Evolutionary conservation across 2,113 vertebrate genomes (phyloP), one percentile per base, ranked within the genome.

Genomic region (Sapayoa aenigma): DNA sequence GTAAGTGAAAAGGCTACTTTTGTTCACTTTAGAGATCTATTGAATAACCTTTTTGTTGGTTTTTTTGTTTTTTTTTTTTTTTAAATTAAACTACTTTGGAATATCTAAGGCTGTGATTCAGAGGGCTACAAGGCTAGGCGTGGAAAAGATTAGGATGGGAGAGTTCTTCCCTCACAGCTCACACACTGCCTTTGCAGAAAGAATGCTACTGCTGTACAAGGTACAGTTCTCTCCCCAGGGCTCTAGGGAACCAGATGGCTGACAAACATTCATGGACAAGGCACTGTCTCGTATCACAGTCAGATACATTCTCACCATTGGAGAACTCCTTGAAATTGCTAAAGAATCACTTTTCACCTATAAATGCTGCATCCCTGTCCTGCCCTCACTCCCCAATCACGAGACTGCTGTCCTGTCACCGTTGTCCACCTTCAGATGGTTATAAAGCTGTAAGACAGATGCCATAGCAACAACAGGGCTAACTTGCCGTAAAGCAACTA

Each of bases 1-100:
- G 2, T 16, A 65, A 91, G 50, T 69, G 66, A 53, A 95, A 97
- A 93, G 74, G 50, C 84, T 84, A 66, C 25, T 91, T 95, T 66
- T 84, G 41, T 82, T 95, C 65, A 35, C 49, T 87, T 79, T 56
- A 63, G 44, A 14, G 75, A 42, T 41, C 74, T 58, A 23, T 52
- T 52, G 72, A 89, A 63, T 66, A 77, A 37, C 12, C 41, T 49
- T 75, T 35, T 39, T 63, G 14, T 22, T 31, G n/a, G n/a, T 27
- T 73, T 52, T 63, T 56, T 44, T 37, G 65, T 16, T 14, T 47
- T 47, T 23, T 28, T 28, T 73, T 52, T 65, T 56, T 44, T 42
- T 71, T 20, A 10, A 37, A 72, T 87, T 82, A 56, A 83, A 67
- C 50, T 77, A 3, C 28, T 73, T 50, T 91, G 58, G 49, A 83